Evolutionary conservation across 2,113 vertebrate genomes (phyloP), one percentile per base, ranked within the genome.

Genomic region (Onychorhynchus coronatus): DNA sequence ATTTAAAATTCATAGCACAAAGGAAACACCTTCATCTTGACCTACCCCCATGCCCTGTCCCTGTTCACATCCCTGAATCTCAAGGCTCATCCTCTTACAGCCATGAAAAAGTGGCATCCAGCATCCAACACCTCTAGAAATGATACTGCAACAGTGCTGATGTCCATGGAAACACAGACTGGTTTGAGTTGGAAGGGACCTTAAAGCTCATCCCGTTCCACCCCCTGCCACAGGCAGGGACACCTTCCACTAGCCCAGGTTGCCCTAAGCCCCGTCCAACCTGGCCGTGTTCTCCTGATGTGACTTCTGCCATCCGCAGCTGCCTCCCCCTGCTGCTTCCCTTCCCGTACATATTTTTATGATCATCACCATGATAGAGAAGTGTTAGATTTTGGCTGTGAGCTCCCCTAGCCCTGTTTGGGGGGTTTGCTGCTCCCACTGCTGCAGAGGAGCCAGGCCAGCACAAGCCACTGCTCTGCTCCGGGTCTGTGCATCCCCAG

Each of bases 261-360:
- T 42, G 39, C 19, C 28, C 37, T 35, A 62, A 62, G 24, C 24
- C 35, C 58, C 8, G 5, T 39, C 25, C 59, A 62, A 19, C 35
- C 59, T 28, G 59, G 14, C 59, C 35, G 17, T 14, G 19, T 13
- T 28, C 35, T 44, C 55, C 56, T 66, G 52, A 42, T 14, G 18
- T 11, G 6, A 47, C 27, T 5, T 2, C 65, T 22, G n/a, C 1
- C 0, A 53, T 4, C 59, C 28, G 6, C 24, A 11, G 46, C 39
- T 14, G 67, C 31, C 55, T 56, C 55, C 31, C 55, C 31, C 20
- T 56, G 53, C 27, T 14, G 15, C 41, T 53, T 33, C 67, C 44
- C 72, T 28, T 42, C 46, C 68, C 14, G 3, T 3, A 4, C 4
- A 14, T 19, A 61, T 42, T 47, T 82, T 55, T 21, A 63, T 22